phyloP scores from a whole-genome alignment of 2,113 vertebrate genomes.

The Indicator maculatus region DNA sequence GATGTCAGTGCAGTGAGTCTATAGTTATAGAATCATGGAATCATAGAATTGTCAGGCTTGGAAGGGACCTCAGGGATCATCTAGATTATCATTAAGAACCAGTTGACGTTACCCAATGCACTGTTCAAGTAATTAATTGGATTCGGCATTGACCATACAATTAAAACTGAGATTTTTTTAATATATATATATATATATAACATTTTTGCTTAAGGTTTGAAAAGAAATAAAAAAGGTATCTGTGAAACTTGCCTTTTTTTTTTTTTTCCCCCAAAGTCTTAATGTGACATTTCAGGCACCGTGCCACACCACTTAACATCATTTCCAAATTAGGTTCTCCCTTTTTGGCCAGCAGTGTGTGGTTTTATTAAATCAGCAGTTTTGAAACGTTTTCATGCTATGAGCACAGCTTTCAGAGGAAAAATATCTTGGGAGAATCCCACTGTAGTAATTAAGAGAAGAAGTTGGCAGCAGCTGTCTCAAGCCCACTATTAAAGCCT shows the following conservation, averaged over 20 bases:
- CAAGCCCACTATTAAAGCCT: background rate
- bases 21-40: background rate
- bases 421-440: background rate
- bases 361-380: background rate
- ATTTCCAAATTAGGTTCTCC: slow-evolving; percentile 12
- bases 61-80: too few relatives aligned
- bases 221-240: background rate
- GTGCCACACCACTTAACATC: background rate
- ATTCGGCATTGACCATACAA: background rate
- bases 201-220: background rate
- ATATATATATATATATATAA: background rate
- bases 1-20: background rate
- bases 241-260: background rate
- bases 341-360: background rate
- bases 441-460: background rate
- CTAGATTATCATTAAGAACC: background rate
- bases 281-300: background rate
- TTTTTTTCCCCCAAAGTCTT: background rate
- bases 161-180: background rate
- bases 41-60: too few relatives aligned
- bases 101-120: background rate
- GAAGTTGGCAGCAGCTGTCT: background rate
- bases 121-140: background rate
- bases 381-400: background rate
- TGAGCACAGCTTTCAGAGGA: background rate